These are phyloP conservation scores for Galaxea fascicularis DNA, from an alignment of 92 coral and sea anemone genomes.

Conservation along the genomic window DNA sequence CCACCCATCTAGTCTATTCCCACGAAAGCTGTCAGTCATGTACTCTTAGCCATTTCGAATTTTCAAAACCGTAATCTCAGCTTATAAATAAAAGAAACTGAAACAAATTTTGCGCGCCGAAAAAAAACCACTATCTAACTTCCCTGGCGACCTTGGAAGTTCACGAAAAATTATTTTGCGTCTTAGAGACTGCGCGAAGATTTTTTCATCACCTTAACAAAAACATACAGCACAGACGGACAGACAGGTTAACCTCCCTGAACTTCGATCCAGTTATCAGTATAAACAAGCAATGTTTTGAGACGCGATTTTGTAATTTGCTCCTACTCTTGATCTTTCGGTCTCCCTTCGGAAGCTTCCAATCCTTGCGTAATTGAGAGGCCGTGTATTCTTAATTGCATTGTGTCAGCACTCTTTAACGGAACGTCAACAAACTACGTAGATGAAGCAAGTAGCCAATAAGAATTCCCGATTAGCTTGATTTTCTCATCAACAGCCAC, in stretches of 20 bases:
- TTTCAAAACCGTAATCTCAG: background rate
- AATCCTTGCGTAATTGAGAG: constrained; percentile 90
- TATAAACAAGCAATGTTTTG: constrained; percentile 86
- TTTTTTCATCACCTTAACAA: constrained; percentile 23
- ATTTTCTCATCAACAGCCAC: constrained; percentile 96
- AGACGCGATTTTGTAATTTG: constrained; percentile 78
- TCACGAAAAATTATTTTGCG: background rate
- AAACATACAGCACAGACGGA: constrained; percentile 3
- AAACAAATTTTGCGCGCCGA: constrained; percentile 6
- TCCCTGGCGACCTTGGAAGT: background rate
- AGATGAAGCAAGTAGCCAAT: constrained; percentile 89
- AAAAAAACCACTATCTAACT: background rate
- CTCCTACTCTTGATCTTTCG: constrained; percentile 73
- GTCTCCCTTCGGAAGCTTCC: constrained; percentile 54
- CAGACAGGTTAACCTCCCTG: constrained; percentile 36
- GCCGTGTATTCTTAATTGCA: constrained; percentile 94
- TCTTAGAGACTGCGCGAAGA: background rate
- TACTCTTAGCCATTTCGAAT: constrained; percentile 27
- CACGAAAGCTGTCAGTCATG: constrained; percentile 77
- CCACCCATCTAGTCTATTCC: constrained; percentile 75
- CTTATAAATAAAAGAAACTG: constrained; percentile 24
- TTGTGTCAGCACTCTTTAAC: constrained; percentile 98
- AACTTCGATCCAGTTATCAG: constrained; percentile 28
- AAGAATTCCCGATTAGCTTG: constrained; percentile 85
- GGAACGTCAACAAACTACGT: constrained; percentile 97